Evolutionary conservation across 2,797 vertebrate genomes (phyloP), one percentile per base, ranked within the genome.

Genomic region (Spatula versicolor): DNA sequence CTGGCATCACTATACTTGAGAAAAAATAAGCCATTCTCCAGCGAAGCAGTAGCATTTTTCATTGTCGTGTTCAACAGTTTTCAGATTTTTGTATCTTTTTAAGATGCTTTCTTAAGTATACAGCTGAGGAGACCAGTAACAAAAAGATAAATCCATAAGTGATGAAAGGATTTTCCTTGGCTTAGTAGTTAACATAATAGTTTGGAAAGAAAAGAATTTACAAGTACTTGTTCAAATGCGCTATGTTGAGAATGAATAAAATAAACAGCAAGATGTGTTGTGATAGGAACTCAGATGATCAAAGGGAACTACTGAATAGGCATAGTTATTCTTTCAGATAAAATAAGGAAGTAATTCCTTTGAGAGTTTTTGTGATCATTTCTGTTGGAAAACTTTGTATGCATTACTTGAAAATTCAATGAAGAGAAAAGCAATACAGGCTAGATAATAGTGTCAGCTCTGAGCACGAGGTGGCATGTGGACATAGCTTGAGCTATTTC

Each of bases 331-430:
- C 88, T 97, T 97, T 97, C 93, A 96, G 94, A 97, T 95, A 97
- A 97, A 97, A 97, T 97, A 97, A 97, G 94, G 86, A 95, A 95
- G 83, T 96, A 93, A 96, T 98, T 97, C 93, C 80, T 96, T 97
- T 96, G 88, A 96, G 85, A 97, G 83, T 89, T 96, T 96, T 97
- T 97, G 90, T 97, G 92, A 95, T 97, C 95, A 79, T 94, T 97
- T 94, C 92, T 96, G 86, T 92, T 85, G 96, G 95, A 96, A 97
- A 96, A 94, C 78, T 95, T 95, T 76, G 85, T 97, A 80, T 96
- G 95, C 92, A 93, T 87, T 96, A 96, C 94, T 97, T 88, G 96
- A 92, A 97, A 96, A 96, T 97, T 96, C 91, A 84, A 89, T 96
- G 83, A 93, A 96, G 96, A 92, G 95, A 96, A 96, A 93, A 73